Conservation (phyloP, 2,113 vertebrate species). For the Oncorhynchus keta region DNA sequence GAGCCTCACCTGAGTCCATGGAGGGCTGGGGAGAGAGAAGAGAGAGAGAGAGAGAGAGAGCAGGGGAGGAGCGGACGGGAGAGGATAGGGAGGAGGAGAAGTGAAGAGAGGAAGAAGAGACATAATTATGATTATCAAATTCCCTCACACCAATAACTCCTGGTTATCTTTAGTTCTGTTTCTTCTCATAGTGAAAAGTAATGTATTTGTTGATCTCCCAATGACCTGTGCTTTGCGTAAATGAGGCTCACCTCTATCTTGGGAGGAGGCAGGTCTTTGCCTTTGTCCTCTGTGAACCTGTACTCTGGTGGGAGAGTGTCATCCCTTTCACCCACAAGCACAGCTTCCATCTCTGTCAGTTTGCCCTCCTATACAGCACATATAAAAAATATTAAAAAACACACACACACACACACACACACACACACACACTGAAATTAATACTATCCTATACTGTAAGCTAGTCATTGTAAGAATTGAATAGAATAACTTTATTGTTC, state of each 20-base stretch:
- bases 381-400: background rate
- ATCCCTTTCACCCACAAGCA: constrained; percentile 67
- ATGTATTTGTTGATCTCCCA: background rate
- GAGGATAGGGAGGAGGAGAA: no score
- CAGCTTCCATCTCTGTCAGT: constrained; percentile 53
- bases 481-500: background rate
- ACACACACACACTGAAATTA: background rate
- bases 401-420: background rate
- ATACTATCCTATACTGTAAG: background rate
- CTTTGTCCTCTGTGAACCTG: constrained; percentile 57
- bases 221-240: background rate
- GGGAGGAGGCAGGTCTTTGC: constrained; percentile 51
- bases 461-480: background rate
- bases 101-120: no score
- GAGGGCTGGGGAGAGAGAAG: background rate
- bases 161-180: background rate
- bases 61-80: constrained; percentile 10
- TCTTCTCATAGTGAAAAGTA: background rate
- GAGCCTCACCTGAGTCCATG: constrained; percentile 41
- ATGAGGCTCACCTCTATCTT: constrained; percentile 58
- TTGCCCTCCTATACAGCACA: constrained; percentile 56
- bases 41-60: background rate
- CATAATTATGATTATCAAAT: background rate
- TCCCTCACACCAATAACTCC: no score
- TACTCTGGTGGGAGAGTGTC: constrained; percentile 62